Conservation (phyloP, 2,113 vertebrate species). For the Zootoca vivipara region DNA sequence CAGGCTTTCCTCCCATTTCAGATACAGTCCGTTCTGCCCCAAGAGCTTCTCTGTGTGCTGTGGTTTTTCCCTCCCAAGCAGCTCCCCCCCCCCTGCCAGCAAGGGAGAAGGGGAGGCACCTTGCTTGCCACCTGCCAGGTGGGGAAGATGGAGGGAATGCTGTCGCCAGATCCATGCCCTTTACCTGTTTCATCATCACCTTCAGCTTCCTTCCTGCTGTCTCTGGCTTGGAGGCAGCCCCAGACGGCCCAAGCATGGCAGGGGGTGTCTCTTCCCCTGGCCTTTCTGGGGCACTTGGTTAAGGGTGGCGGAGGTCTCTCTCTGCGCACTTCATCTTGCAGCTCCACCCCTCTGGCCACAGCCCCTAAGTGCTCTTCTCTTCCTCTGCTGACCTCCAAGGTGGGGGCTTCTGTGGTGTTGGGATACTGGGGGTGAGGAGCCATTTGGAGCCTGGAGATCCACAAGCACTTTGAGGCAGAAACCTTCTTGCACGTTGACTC, state of each 20-base stretch:
- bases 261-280: not conserved
- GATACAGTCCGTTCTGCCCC: no score
- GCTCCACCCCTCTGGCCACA: not conserved
- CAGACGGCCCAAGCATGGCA: not conserved
- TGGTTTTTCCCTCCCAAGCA: no score
- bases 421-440: no score
- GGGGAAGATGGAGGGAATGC: not conserved
- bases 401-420: not conserved
- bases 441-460: not conserved
- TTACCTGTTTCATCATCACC: no score
- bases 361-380: not conserved
- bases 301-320: not conserved
- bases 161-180: not conserved
- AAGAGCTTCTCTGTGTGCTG: no score
- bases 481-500: not conserved
- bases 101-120: no score
- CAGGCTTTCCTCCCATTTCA: not conserved
- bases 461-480: not conserved
- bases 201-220: not conserved
- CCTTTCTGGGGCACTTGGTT: not conserved
- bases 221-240: not conserved
- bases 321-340: not conserved
- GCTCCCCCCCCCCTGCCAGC: no score
- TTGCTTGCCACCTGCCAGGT: no score
- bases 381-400: not conserved